Conservation (phyloP, 2,888 invertebrate species). For the Choristoneura rosaceana region DNA sequence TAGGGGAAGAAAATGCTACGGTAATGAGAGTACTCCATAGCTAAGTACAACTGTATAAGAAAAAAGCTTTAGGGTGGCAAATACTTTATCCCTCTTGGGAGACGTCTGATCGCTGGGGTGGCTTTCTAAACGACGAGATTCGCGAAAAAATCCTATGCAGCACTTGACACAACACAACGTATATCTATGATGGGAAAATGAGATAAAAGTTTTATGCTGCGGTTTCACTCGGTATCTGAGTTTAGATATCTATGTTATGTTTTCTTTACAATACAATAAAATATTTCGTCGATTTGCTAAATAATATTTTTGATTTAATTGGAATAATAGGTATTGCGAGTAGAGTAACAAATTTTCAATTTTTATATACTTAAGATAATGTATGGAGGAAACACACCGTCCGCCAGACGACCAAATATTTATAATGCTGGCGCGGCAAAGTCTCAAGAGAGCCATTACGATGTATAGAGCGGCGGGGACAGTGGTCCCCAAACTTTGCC, state of each 20-base stretch:
- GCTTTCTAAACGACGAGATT: conserved; percentile 47
- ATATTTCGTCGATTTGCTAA: conserved; percentile 8
- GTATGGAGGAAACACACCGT: not conserved
- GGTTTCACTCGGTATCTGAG: conserved; percentile 18
- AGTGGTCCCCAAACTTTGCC: conserved; percentile 60
- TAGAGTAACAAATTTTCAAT: not conserved
- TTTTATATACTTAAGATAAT: conserved; percentile 1
- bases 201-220: conserved; percentile 36
- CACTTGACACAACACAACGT: conserved; percentile 29
- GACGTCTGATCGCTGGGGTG: conserved; percentile 49
- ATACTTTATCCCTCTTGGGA: conserved; percentile 58
- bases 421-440: conserved; percentile 42
- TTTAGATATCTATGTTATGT: conserved; percentile 26
- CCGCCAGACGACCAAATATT: conserved; percentile 10
- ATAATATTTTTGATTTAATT: conserved; percentile 1
- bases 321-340: not conserved
- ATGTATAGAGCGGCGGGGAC: conserved; percentile 50
- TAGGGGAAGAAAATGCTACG: conserved; percentile 68
- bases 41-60: conserved; percentile 53
- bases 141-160: conserved; percentile 27
- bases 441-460: conserved; percentile 55
- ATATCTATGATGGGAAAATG: conserved; percentile 17
- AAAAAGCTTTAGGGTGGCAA: conserved; percentile 66
- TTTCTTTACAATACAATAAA: conserved; percentile 22
- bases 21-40: conserved; percentile 69